These are phyloP conservation scores for Circaetus cinerascens DNA, from an alignment of 2,113 vertebrate genomes.

Conservation along the genomic window DNA sequence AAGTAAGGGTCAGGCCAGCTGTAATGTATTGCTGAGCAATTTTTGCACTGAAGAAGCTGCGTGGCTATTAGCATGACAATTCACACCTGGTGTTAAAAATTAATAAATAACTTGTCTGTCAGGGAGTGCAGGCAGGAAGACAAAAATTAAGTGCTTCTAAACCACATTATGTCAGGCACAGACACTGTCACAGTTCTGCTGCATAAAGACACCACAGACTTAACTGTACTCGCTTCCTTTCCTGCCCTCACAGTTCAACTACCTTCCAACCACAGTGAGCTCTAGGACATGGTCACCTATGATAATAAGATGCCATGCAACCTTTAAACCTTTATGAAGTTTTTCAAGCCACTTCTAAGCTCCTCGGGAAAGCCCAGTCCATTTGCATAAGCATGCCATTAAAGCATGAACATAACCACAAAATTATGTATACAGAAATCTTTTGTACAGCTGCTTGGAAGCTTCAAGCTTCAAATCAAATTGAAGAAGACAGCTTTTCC, in stretches of 20 bases:
- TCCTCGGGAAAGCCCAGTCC: neutral
- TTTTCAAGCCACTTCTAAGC: neutral
- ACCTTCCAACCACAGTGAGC: neutral
- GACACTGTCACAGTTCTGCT: neutral
- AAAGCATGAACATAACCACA: neutral
- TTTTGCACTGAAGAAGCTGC: neutral
- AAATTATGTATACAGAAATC: neutral
- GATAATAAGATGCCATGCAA: neutral
- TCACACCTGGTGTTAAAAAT: neutral
- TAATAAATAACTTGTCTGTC: neutral
- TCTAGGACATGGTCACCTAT: neutral
- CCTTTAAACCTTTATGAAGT: neutral
- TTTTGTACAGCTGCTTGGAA: neutral
- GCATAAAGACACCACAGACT: neutral
- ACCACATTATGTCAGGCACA: neutral
- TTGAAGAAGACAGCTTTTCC: neutral
- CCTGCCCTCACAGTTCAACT: neutral
- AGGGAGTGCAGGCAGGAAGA: neutral
- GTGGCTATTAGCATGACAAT: neutral
- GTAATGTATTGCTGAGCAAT: neutral
- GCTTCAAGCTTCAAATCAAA: neutral
- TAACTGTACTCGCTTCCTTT: neutral
- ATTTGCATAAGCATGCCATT: neutral
- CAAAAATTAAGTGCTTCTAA: neutral
- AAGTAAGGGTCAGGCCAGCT: neutral